phyloP scores from a whole-genome alignment of 2,888 invertebrate genomes.

The Hirtodrosophila alboralis region DNA sequence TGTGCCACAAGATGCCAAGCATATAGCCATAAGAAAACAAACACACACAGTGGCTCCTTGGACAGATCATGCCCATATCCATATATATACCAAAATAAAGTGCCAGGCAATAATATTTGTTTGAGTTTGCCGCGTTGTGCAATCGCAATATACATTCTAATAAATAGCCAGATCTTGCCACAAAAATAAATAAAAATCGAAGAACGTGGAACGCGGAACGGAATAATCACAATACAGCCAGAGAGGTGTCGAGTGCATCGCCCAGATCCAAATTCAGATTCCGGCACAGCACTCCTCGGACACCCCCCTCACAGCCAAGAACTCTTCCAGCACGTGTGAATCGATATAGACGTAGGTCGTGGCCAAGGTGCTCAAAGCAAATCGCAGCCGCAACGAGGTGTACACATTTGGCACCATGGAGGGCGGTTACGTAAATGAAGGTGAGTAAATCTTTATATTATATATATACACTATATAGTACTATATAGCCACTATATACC shows the following conservation, averaged over 20 bases:
- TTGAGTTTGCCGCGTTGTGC: conserved; percentile 48
- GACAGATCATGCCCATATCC: conserved; percentile 14
- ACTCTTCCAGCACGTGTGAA: conserved; percentile 20
- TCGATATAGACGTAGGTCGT: conserved; percentile 64
- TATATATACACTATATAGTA: conserved; percentile 2
- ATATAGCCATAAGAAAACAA: conserved; percentile 46
- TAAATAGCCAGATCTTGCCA: conserved; percentile 63
- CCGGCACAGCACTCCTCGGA: not conserved
- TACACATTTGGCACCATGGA: conserved; percentile 83
- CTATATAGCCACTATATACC: too few relatives aligned
- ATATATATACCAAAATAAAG: conserved; percentile 27
- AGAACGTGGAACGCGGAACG: conserved; percentile 36
- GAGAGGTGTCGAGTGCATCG: conserved; percentile 67
- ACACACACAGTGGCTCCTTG: conserved; percentile 14
- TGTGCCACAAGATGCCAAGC: conserved; percentile 54
- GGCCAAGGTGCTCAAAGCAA: conserved; percentile 70
- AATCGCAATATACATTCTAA: conserved; percentile 67
- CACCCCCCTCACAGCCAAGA: too few relatives aligned
- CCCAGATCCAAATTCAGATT: conserved; percentile 33
- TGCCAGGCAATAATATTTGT: conserved; percentile 49
- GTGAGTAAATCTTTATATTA: conserved; percentile 80
- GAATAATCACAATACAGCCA: conserved; percentile 28
- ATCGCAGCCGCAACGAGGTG: conserved; percentile 74
- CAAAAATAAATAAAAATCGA: conserved; percentile 39
- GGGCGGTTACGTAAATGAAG: conserved; percentile 84